Conservation (phyloP, 2,888 invertebrate genomes). For the Drosophila hawaiiensis region DNA sequence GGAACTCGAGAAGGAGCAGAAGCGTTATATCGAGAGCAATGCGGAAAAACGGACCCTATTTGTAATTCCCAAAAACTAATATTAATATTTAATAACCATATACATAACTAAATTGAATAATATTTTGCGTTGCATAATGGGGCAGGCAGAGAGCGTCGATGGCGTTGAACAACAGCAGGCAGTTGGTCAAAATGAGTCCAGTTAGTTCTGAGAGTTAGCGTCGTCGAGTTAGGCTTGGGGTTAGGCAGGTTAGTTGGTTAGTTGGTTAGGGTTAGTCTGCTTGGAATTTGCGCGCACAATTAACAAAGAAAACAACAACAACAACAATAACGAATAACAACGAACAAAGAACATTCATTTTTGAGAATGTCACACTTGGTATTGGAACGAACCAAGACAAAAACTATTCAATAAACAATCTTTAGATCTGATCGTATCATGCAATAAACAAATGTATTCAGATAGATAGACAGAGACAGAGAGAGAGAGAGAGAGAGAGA, state of each 20-base stretch:
- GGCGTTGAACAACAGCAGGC: constrained; percentile 32
- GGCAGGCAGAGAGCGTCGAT: constrained; percentile 11
- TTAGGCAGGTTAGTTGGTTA: not conserved
- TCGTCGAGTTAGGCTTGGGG: not conserved
- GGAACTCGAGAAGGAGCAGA: not conserved
- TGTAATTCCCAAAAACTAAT: not conserved
- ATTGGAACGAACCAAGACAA: constrained; percentile 8
- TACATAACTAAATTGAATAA: not conserved
- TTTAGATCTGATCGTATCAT: constrained; percentile 41
- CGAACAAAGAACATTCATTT: constrained; percentile 47
- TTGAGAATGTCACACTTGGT: constrained; percentile 18
- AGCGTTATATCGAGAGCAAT: not conserved
- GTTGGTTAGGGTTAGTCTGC: constrained; percentile 5
- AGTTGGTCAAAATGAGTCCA: constrained; percentile 28
- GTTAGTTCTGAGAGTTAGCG: constrained; percentile 30
- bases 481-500: constrained; percentile 14
- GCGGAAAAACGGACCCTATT: not conserved
- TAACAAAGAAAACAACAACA: constrained; percentile 34
- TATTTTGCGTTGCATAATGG: not conserved
- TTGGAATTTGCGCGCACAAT: constrained; percentile 15
- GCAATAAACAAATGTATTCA: constrained; percentile 41
- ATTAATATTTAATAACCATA: not conserved
- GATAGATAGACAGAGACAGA: constrained; percentile 4
- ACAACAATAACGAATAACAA: constrained; percentile 30
- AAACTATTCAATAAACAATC: constrained; percentile 3